phyloP scores from a whole-genome alignment of 2,113 vertebrate genomes.

The Embiotoca jacksoni region DNA sequence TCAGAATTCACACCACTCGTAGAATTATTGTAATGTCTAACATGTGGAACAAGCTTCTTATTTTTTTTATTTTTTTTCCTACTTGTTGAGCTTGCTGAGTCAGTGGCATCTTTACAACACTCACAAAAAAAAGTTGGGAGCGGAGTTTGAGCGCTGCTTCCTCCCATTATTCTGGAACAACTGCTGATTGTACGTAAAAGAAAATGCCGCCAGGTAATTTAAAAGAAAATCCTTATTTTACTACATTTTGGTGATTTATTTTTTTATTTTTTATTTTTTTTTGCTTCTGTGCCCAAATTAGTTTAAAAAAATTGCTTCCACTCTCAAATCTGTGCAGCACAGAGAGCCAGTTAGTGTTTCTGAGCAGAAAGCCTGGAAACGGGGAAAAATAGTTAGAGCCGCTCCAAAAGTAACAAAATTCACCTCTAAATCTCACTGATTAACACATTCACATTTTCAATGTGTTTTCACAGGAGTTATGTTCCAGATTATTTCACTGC shows the following conservation, averaged over 20 bases:
- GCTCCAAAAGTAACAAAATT: neutral
- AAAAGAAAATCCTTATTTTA: neutral
- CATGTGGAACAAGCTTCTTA: neutral
- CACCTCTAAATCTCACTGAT: neutral
- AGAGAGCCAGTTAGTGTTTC: neutral
- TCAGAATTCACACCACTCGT: conserved; percentile 6
- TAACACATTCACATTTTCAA: neutral
- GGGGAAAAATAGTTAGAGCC: neutral
- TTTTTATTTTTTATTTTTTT: neutral
- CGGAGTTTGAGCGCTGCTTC: too few relatives aligned
- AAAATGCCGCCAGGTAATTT: too few relatives aligned
- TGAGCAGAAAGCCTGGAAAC: neutral
- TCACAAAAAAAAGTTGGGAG: too few relatives aligned
- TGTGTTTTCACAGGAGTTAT: neutral
- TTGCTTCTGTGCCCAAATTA: too few relatives aligned
- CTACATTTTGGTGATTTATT: neutral
- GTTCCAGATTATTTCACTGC: neutral
- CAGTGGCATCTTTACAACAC: neutral
- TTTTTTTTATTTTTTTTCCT: neutral
- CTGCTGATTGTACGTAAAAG: too few relatives aligned
- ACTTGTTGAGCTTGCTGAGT: neutral
- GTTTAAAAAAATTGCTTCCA: neutral
- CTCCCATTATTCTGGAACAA: too few relatives aligned
- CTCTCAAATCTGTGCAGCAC: neutral
- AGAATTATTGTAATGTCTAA: neutral